phyloP scores from a whole-genome alignment of 2,113 vertebrate genomes.

The Sialia sialis region DNA sequence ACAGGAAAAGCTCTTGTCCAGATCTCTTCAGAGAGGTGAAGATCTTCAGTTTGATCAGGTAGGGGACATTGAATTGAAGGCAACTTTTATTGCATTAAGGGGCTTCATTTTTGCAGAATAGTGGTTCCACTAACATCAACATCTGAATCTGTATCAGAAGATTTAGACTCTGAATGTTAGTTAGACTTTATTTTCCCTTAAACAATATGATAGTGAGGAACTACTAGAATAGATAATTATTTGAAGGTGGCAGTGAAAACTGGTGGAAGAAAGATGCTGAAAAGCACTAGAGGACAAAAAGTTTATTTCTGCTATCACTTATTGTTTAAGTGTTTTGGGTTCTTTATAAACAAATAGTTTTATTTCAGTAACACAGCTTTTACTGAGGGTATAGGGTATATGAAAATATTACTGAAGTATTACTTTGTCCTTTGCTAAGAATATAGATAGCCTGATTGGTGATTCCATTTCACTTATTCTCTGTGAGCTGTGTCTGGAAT shows the following conservation, averaged over 20 bases:
- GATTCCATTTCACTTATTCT: neutral
- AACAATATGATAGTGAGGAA: neutral
- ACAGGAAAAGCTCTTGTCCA: conserved; percentile 94
- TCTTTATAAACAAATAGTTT: neutral
- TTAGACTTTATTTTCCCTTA: neutral
- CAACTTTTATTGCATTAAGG: neutral
- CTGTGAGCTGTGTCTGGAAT: neutral
- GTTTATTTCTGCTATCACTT: neutral
- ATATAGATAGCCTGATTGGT: neutral
- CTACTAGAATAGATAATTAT: neutral
- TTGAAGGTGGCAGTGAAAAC: neutral
- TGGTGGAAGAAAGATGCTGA: neutral
- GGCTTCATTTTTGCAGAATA: neutral
- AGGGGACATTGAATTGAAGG: neutral
- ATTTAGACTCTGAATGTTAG: neutral
- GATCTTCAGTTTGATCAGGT: conserved; percentile 99
- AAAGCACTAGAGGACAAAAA: neutral
- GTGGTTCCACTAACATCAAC: accelerated
- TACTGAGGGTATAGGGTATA: neutral
- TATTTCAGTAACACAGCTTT: neutral
- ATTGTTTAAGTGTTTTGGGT: neutral
- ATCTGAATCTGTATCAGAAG: neutral
- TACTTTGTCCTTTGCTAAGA: neutral
- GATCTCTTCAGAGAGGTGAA: conserved; percentile 98
- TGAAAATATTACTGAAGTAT: neutral